Percentiles rank a stretch among this genome's conserved stretches.
These are phyloP conservation scores for Spicauda simplicius DNA, from an alignment of 2,888 invertebrate genomes.

Conservation along the genomic window DNA sequence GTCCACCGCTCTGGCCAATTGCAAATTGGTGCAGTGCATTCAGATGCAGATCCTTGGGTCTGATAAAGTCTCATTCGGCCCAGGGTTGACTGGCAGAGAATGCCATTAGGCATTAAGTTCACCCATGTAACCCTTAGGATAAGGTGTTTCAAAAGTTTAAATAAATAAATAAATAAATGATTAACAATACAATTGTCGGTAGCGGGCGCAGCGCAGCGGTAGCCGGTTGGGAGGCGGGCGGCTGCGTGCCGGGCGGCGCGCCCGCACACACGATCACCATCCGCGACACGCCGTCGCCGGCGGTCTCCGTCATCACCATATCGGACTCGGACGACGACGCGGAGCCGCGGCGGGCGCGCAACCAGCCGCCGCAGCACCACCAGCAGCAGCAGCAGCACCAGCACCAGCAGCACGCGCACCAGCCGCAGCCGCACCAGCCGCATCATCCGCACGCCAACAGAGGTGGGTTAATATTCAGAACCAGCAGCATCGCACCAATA, in stretches of 20 bases:
- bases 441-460: conserved; percentile 35
- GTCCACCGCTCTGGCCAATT: too few species aligned
- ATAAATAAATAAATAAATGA: too few species aligned
- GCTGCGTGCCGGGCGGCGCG: conserved; percentile 52
- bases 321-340: conserved; percentile 97
- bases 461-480: background rate
- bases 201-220: conserved; percentile 49
- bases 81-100: too few species aligned
- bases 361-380: conserved; percentile 23
- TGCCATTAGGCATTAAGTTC: too few species aligned
- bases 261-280: conserved; percentile 95
- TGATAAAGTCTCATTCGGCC: too few species aligned
- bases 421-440: conserved; percentile 47
- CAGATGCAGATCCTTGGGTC: too few species aligned
- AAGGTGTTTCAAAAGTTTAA: too few species aligned
- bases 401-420: conserved; percentile 45
- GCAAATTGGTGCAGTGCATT: too few species aligned
- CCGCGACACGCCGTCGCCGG: conserved; percentile 97
- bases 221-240: conserved; percentile 45
- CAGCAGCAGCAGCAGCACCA: conserved; percentile 49
- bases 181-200: too few species aligned
- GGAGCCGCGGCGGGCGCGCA: conserved; percentile 46
- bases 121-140: too few species aligned
- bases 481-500: conserved; percentile 46
- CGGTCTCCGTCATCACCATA: conserved; percentile 97